A percentile compares a stretch with the other conserved stretches of the same genome.
Evolutionary conservation across 2,797 vertebrate genomes (phyloP).

Genomic region (Tinamus major): DNA sequence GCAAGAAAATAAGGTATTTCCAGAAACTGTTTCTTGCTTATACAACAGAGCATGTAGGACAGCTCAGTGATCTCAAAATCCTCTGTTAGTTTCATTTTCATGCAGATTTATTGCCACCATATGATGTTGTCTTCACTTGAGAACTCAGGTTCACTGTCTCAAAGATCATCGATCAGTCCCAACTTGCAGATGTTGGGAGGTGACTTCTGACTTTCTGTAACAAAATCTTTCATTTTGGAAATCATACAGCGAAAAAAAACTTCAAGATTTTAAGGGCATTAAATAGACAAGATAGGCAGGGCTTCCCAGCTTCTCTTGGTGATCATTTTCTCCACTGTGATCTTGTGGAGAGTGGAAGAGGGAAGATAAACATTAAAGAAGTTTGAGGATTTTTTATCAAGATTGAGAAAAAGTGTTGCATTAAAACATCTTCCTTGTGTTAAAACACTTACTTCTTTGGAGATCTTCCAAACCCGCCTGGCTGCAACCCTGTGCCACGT

Average conservation of each 20-base stretch:
- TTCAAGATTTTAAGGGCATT: not conserved
- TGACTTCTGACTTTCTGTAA: not conserved
- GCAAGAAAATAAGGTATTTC: not conserved
- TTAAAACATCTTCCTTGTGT: not conserved
- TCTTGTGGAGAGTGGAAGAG: not conserved
- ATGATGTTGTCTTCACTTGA: not conserved
- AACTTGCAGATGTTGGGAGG: not conserved
- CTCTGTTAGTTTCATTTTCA: not conserved
- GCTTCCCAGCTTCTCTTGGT: not conserved
- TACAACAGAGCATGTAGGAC: not conserved
- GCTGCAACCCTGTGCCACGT: too few relatives aligned
- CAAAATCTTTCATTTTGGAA: not conserved
- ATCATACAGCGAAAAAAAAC: not conserved
- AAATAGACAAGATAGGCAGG: not conserved
- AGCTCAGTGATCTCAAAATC: not conserved
- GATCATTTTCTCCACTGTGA: not conserved
- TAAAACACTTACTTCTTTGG: too few relatives aligned
- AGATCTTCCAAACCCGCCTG: too few relatives aligned
- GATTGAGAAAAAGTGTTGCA: not conserved
- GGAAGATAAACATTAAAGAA: not conserved
- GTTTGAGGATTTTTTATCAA: too few relatives aligned
- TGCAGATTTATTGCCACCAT: not conserved
- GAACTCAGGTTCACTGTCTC: not conserved
- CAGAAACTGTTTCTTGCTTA: not conserved
- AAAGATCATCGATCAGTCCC: not conserved